These are phyloP conservation scores for Drosophila anceps DNA, from an alignment of 2,888 invertebrate genomes.

Conservation along the genomic window DNA sequence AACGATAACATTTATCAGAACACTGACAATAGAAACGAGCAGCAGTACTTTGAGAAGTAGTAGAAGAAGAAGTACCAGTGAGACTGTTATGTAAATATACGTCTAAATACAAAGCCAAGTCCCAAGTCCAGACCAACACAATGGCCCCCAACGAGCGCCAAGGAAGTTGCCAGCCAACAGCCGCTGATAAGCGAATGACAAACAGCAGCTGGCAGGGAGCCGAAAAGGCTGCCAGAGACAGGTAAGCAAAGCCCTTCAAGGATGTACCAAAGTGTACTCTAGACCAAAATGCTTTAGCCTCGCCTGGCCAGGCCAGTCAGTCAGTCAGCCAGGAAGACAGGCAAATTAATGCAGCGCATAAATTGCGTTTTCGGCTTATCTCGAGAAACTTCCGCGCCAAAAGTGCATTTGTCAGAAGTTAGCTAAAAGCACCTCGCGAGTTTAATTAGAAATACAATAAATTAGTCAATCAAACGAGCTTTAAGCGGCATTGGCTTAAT, in stretches of 20 bases:
- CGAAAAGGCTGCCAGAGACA: slow-evolving; percentile 46
- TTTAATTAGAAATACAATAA: slow-evolving; percentile 45
- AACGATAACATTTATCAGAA: slow-evolving; percentile 71
- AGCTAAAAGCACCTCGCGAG: slow-evolving; percentile 12
- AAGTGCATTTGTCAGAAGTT: slow-evolving; percentile 56
- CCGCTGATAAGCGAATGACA: slow-evolving; percentile 64
- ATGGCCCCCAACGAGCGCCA: slow-evolving; percentile 32
- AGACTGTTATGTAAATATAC: slow-evolving; percentile 66
- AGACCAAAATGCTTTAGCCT: slow-evolving; percentile 6
- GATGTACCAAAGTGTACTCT: slow-evolving; percentile 18
- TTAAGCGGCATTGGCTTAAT: background rate
- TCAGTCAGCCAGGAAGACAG: slow-evolving; percentile 2
- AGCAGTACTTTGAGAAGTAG: background rate
- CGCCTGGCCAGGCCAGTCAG: background rate
- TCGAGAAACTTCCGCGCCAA: slow-evolving; percentile 38
- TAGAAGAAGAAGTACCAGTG: slow-evolving; percentile 9
- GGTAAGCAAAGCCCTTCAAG: slow-evolving; percentile 22
- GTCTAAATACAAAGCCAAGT: slow-evolving; percentile 36
- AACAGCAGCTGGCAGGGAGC: slow-evolving; percentile 51
- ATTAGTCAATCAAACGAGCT: slow-evolving; percentile 13
- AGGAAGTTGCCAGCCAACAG: slow-evolving; percentile 43
- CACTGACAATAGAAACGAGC: slow-evolving; percentile 45
- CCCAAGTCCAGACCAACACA: slow-evolving; percentile 24
- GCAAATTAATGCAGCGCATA: slow-evolving; percentile 65
- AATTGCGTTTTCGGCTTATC: slow-evolving; percentile 59